Conservation (phyloP, 1,140 invertebrate species). For the Adelges cooleyi region DNA sequence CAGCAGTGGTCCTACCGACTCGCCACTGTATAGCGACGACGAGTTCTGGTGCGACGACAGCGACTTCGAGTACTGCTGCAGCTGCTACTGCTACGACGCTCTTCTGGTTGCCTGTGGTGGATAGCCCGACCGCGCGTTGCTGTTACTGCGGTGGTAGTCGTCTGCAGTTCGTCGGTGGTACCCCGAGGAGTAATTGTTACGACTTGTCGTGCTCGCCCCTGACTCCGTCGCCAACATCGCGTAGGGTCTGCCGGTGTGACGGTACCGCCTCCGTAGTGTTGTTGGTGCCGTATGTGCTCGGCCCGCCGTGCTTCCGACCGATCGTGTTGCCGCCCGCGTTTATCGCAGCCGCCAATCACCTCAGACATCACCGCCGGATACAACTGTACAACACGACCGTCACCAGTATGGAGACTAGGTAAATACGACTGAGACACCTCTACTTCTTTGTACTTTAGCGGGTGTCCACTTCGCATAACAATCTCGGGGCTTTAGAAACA, state of each 20-base stretch:
- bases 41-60: background rate
- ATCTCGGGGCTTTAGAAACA: too few relatives aligned
- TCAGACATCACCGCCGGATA: background rate
- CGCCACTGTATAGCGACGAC: constrained; percentile 20
- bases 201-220: background rate
- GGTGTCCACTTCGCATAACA: background rate
- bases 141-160: constrained; percentile 10
- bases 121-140: constrained; percentile 1
- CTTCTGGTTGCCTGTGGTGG: constrained; percentile 18
- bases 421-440: background rate
- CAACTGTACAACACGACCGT: background rate
- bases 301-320: constrained; percentile 21
- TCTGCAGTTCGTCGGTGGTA: background rate
- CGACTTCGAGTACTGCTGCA: background rate
- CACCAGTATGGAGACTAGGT: constrained; percentile 19
- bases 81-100: background rate
- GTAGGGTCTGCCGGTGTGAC: too few relatives aligned
- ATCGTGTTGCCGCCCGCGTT: constrained; percentile 17
- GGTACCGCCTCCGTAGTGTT: constrained; percentile 4
- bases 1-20: constrained; percentile 23
- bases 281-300: constrained; percentile 13
- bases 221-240: background rate
- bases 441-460: background rate
- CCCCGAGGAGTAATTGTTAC: background rate
- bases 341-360: background rate